A percentile compares a stretch with the other conserved stretches of the same genome.
Evolutionary conservation across 2,888 invertebrate species (phyloP).

Genomic region (Rhamnusium bicolor): DNA sequence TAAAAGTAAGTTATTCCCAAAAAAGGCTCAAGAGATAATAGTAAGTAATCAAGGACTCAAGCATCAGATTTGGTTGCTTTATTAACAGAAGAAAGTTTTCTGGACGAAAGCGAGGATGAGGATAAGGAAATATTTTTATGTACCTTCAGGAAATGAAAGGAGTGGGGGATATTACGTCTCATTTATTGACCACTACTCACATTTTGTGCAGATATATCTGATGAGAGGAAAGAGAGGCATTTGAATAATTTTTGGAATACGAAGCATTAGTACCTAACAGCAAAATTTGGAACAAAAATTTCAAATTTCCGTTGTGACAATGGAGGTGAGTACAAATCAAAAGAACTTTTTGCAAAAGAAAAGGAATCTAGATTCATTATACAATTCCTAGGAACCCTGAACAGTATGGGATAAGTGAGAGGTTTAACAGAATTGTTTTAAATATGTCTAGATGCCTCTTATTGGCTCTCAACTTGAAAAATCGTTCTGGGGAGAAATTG

Average conservation of each 20-base stretch:
- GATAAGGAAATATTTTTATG: no score
- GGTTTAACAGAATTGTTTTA: background rate
- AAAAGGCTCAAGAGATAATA: no score
- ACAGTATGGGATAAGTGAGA: background rate
- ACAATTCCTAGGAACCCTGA: no score
- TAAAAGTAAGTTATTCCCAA: no score
- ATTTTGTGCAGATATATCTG: background rate
- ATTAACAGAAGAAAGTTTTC: no score
- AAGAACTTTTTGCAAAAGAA: background rate
- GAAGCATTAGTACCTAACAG: background rate
- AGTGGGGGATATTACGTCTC: background rate
- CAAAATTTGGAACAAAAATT: background rate
- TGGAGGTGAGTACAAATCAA: background rate
- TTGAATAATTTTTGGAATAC: background rate
- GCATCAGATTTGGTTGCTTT: no score
- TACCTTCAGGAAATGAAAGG: no score
- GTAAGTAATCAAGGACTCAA: no score
- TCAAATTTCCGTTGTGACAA: background rate
- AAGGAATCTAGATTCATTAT: background rate
- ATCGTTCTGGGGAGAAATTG: background rate
- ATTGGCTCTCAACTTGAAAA: background rate
- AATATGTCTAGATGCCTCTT: background rate
- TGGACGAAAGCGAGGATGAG: no score
- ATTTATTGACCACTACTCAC: background rate
- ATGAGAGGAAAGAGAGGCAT: background rate